Base-by-base conservation (phyloP, 2,888 invertebrate species). In the Ennomos quercinarius region DNA sequence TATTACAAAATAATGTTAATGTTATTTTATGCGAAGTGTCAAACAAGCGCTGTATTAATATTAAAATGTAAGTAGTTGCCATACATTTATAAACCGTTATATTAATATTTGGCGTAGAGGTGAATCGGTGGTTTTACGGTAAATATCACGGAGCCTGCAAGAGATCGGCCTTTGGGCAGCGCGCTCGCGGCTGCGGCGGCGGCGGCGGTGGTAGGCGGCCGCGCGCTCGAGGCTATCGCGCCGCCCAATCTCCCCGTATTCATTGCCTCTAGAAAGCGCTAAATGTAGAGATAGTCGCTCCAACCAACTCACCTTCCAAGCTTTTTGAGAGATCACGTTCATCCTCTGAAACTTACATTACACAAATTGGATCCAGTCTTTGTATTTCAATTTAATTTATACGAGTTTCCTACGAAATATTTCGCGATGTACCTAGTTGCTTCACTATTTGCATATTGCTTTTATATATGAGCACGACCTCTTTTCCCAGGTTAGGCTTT, bases 241-340 rank as follows among this genome's bases (percentile, higher is more conserved):
- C 77, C 73, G 76, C 76, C 86, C 89, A 83, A 91, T 91, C 91
- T 90, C 80, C 70, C 81, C 78, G 86, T 82, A 89, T 91, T 89
- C 90, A 90, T 82, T 73, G 73, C 78, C 73, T 81, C 80, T 79
- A 82, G 81, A 84, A 86, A 84, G 76, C 80, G 80, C 86, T 85
- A 85, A 86, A 86, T 86, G 85, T 86, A 83, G 72, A 86, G 80
- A 85, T 83, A 86, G 78, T 81, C 74, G 76, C 81, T 78, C 79
- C 80, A 77, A 78, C 79, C 72, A 70, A 80, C 84, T 83, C 81
- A 80, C 81, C 81, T 81, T 76, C 76, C 76, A 35, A 78, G 83
- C 85, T 86, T 87, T 88, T 89, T 83, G 80, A 84, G 71, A 82
- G 77, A 84, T 79, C 71, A 77, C 78, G 75, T 83, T 83, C 78